Evolutionary conservation across 2,888 invertebrate species (phyloP).

Genomic region (Aphidius colemani): DNA sequence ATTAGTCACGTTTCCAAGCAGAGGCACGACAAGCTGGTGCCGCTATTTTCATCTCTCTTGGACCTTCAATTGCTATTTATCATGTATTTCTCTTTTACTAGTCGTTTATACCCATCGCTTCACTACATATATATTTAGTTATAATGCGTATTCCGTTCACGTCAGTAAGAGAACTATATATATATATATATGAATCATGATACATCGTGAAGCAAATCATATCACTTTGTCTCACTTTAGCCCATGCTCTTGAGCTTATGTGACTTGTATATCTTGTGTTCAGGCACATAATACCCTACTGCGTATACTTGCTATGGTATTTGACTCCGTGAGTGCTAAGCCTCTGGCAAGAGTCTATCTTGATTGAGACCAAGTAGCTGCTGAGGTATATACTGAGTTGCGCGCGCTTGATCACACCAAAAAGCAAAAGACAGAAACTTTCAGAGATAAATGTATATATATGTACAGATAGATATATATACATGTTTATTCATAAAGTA

Average conservation of each 20-base stretch:
- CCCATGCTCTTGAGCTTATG: constrained; percentile 11
- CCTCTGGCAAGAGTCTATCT: constrained; percentile 50
- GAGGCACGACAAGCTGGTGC: constrained; percentile 57
- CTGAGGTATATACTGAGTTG: constrained; percentile 35
- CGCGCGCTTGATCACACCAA: constrained; percentile 32
- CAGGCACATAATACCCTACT: constrained; percentile 19
- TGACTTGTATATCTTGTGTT: constrained; percentile 34
- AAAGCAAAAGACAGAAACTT: constrained; percentile 18
- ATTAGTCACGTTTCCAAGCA: constrained; percentile 61
- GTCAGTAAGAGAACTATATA: constrained; percentile 26
- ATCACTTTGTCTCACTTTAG: constrained; percentile 23
- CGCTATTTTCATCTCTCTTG: constrained; percentile 44
- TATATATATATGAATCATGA: constrained; percentile 2
- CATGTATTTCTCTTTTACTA: constrained; percentile 41
- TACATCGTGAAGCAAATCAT: not conserved
- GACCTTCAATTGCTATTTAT: constrained; percentile 16
- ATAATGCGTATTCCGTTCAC: constrained; percentile 29
- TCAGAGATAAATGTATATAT: too few relatives aligned
- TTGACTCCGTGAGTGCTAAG: constrained; percentile 43
- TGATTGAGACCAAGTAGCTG: constrained; percentile 54
- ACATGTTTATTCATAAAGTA: too few relatives aligned
- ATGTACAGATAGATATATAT: too few relatives aligned
- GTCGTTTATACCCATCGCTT: constrained; percentile 31
- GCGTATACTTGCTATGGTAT: constrained; percentile 39
- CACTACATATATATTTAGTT: constrained; percentile 13